Evolutionary conservation across 1,140 invertebrate species (phyloP).

Genomic region (Temnothorax curvispinosus): DNA sequence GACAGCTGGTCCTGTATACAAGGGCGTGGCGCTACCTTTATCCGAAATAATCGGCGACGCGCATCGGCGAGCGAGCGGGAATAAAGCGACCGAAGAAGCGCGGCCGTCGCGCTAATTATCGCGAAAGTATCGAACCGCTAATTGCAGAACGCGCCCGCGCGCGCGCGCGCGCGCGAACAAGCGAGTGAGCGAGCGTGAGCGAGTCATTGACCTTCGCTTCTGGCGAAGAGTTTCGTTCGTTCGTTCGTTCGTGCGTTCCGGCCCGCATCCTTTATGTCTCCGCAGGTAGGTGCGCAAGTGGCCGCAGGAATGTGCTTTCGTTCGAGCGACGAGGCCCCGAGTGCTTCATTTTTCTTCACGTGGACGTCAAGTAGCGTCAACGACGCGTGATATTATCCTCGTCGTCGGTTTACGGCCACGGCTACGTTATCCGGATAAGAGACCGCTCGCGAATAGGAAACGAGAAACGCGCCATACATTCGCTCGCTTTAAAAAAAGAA

Average conservation of each 20-base stretch:
- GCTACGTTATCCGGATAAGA: conserved; percentile 1
- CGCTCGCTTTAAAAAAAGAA: background rate
- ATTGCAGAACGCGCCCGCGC: conserved; percentile 43
- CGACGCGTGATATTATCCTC: conserved; percentile 41
- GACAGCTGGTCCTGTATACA: conserved; percentile 33
- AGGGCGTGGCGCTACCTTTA: conserved; percentile 60
- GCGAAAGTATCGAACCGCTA: conserved; percentile 60
- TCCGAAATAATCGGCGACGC: conserved; percentile 62
- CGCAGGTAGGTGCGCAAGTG: conserved; percentile 45
- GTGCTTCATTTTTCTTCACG: conserved; percentile 39
- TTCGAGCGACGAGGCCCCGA: conserved; percentile 24
- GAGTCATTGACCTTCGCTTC: conserved; percentile 67
- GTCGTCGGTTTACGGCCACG: background rate
- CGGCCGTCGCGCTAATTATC: conserved; percentile 62
- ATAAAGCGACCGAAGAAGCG: conserved; percentile 8
- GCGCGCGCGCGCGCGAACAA: background rate
- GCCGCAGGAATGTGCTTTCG: conserved; percentile 57
- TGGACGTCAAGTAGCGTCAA: conserved; percentile 27
- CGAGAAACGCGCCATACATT: background rate
- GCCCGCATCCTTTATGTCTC: conserved; percentile 51
- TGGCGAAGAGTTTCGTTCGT: conserved; percentile 45
- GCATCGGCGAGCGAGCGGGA: background rate
- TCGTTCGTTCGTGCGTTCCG: conserved; percentile 40
- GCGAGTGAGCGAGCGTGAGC: background rate
- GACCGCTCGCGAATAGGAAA: background rate